Conservation (phyloP, 2,113 vertebrate genomes). For the Lagopus leucura region DNA sequence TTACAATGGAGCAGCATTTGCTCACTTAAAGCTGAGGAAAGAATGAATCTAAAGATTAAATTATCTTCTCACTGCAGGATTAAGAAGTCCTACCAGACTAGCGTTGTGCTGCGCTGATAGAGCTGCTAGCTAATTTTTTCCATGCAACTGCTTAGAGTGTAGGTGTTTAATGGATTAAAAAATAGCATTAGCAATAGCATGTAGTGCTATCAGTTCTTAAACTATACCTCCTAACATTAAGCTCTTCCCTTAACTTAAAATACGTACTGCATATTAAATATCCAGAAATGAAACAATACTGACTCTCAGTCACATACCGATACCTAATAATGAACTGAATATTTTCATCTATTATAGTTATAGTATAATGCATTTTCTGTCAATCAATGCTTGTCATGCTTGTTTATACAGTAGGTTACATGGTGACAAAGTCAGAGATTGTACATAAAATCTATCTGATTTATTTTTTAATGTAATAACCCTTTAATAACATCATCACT, state of each 20-base stretch:
- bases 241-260: slow-evolving; percentile 60
- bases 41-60: slow-evolving; percentile 79
- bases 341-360: slow-evolving; percentile 58
- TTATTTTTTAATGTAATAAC: slow-evolving; percentile 71
- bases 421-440: not conserved
- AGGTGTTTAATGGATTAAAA: slow-evolving; percentile 65
- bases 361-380: slow-evolving; percentile 55
- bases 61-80: slow-evolving; percentile 76
- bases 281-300: slow-evolving; percentile 28
- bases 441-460: slow-evolving; percentile 40
- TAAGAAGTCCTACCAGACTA: slow-evolving; percentile 67
- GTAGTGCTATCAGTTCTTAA: not conserved
- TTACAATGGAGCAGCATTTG: slow-evolving; percentile 66
- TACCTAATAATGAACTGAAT: slow-evolving; percentile 57
- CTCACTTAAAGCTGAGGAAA: slow-evolving; percentile 68
- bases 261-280: slow-evolving; percentile 64
- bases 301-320: slow-evolving; percentile 29
- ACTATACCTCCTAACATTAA: slow-evolving; percentile 34
- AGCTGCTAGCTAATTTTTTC: slow-evolving; percentile 62
- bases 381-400: slow-evolving; percentile 58
- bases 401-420: slow-evolving; percentile 60
- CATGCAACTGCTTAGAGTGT: slow-evolving; percentile 37
- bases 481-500: slow-evolving; percentile 61
- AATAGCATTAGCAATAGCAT: slow-evolving; percentile 31
- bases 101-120: slow-evolving; percentile 60